Conservation (phyloP, 1,140 invertebrate genomes). For the Pseudomyrmex pallidus region DNA sequence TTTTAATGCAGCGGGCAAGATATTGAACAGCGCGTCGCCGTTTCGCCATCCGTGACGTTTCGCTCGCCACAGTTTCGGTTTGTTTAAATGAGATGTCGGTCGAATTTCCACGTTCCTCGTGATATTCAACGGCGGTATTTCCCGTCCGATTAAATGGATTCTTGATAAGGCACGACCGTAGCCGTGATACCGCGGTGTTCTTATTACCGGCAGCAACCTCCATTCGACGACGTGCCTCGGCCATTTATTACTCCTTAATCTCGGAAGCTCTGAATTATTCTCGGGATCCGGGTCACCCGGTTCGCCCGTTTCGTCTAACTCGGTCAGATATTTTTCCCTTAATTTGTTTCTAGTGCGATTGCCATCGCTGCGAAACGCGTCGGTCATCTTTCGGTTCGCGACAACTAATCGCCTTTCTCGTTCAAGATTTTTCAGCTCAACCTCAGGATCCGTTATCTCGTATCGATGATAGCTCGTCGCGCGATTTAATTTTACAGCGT, state of each 20-base stretch:
- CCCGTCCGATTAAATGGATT: constrained; percentile 11
- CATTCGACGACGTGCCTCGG: constrained; percentile 29
- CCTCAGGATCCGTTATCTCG: constrained; percentile 34
- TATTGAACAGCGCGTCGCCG: not conserved
- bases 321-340: not conserved
- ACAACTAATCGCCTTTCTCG: not conserved
- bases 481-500: constrained; percentile 53
- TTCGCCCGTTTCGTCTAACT: constrained; percentile 22
- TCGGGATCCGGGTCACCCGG: constrained; percentile 1
- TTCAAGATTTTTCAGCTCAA: constrained; percentile 38
- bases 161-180: not conserved
- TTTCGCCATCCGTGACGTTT: not conserved
- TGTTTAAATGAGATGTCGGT: not conserved
- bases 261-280: constrained; percentile 37
- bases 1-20: not conserved
- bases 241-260: constrained; percentile 50
- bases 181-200: not conserved
- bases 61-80: not conserved
- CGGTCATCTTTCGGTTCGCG: not conserved
- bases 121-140: not conserved
- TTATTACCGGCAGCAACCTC: constrained; percentile 41
- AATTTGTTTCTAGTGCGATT: constrained; percentile 37
- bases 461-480: constrained; percentile 37
- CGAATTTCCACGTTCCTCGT: not conserved
- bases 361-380: constrained; percentile 4